Evolutionary conservation across 1,140 invertebrate genomes (phyloP), one percentile per base, ranked within the genome.

Genomic region (Eueides isabella): DNA sequence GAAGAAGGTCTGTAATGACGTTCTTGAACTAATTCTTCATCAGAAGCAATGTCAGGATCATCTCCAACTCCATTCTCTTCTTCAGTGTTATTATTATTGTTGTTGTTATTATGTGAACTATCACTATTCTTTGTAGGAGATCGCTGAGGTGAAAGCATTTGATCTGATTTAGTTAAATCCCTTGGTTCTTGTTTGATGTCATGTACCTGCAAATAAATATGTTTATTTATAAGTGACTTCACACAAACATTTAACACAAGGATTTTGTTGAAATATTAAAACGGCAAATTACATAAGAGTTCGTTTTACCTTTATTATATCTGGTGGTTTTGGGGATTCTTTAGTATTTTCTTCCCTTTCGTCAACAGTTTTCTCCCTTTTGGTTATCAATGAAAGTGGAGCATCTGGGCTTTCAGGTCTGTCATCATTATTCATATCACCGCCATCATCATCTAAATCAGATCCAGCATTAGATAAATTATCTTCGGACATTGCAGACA

Each of bases 381-480:
- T 94, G 5, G 95, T 96, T 2, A 96, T 96, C 63, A 96, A 81
- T 6, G 96, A 96, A n/a, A 96, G 85, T 0, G 96, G 95, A 30
- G 94, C 95, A 44, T 95, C 94, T 35, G 95, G 95, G 89, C 95
- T 96, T 31, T 94, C 94, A 67, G 95, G 94, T 71, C 95, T 94
- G 30, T 93, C 93, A 74, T 95, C 95, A 2, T 87, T 86, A 67
- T 93, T 89, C 28, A 90, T 82, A 72, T 94, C 94, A 67, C 92
- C 93, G 48, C 94, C 95, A 41, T 95, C 95, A 48, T 95, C 95
- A 71, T 95, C 95, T 67, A 95, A 89, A 83, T 96, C 95, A n/a
- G 94, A 95, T 12, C 94, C 94, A 48, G 93, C 92, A 74, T 95
- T 95, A 11, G 94, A 95, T 63, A 95, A 87, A 81, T 94, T 93